Evolutionary conservation across 2,797 vertebrate genomes (phyloP), one percentile per base, ranked within the genome.

Genomic region (Alfaro cultratus): DNA sequence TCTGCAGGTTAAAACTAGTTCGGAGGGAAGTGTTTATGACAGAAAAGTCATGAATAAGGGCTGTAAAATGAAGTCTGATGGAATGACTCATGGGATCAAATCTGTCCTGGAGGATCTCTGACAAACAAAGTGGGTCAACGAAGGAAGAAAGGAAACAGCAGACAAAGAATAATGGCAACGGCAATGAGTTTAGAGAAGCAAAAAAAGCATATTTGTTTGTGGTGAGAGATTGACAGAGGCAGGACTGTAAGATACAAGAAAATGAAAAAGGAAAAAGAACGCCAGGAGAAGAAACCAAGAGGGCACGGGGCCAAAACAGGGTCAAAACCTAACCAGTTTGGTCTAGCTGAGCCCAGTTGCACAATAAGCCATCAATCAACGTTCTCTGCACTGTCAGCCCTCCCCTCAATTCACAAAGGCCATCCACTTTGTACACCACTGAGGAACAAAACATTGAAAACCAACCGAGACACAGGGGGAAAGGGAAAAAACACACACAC

Each of bases 321-420:
- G 94, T 94, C 94, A 90, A 85, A 92, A 95, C 94, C 93, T 94
- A 93, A 95, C 94, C 94, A 92, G 94, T 95, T 95, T 88, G 73
- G 93, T 96, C 94, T 94, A 92, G 94, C 92, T 86, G 82, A 91
- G 92, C 95, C 93, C 83, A 80, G 94, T 94, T 95, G 91, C 92
- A 96, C 95, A 95, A 95, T 95, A 95, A 94, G 92, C 95, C 90
- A 96, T 96, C 95, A 95, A 96, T 96, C 95, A 95, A 89, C 87
- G 86, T 91, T 92, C 88, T 90, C 81, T 78, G 80, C 77, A 86
- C 92, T 93, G 88, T 95, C 95, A 95, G 91, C 84, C 89, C 88
- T 89, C 86, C 89, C 87, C 84, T 85, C 82, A 89, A 89, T 88
- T 90, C 92, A 91, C 88, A 89, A 82, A 90, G 87, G 85, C 93